phyloP scores from a whole-genome alignment of 2,797 vertebrate genomes.

The Tragopan temminckii region DNA sequence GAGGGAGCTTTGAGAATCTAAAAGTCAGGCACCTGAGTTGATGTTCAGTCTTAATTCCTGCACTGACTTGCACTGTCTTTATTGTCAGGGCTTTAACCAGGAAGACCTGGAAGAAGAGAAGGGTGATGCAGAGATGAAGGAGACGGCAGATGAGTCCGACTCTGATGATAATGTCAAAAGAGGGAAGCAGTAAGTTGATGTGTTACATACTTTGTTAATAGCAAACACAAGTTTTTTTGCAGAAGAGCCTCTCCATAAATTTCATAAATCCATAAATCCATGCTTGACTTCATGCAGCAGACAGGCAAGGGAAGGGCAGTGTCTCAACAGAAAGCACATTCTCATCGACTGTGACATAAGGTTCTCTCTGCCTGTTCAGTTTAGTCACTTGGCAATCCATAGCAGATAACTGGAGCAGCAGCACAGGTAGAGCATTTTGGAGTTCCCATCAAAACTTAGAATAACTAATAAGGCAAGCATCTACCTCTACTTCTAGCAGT shows the following conservation, averaged over 20 bases:
- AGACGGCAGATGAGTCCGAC: slow-evolving; percentile 90
- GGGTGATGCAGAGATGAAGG: slow-evolving; percentile 76
- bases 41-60: neutral
- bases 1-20: neutral
- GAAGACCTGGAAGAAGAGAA: slow-evolving; percentile 94
- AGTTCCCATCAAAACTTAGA: neutral
- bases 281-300: neutral
- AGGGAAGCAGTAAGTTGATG: slow-evolving; percentile 89
- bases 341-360: neutral
- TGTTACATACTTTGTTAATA: neutral
- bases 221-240: neutral
- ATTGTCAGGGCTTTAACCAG: slow-evolving; percentile 94
- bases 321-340: neutral
- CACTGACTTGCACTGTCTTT: slow-evolving; percentile 42
- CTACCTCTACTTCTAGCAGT: neutral
- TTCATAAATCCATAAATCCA: too few species aligned
- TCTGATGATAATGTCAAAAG: slow-evolving; percentile 93
- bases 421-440: neutral
- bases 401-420: neutral
- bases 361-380: neutral
- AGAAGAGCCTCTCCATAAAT: neutral
- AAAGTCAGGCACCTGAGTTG: neutral
- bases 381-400: neutral
- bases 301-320: neutral
- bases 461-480: neutral